A percentile compares a stretch with the other conserved stretches of the same genome.
These are phyloP conservation scores for Pogonognathellus flavescens DNA, from an alignment of 1,140 invertebrate species.

Conservation along the genomic window DNA sequence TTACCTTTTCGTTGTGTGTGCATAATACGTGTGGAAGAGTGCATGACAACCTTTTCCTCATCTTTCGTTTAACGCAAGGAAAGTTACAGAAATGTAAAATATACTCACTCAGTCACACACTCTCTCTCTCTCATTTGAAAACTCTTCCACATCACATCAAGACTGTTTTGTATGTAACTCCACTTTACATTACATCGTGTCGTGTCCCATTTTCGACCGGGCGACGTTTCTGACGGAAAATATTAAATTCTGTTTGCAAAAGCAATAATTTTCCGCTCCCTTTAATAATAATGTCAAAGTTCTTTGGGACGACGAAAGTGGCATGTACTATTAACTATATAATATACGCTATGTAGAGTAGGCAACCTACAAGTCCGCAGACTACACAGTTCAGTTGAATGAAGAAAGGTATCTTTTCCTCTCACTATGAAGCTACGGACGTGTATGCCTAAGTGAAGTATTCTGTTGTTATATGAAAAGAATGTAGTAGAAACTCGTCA, in stretches of 20 bases:
- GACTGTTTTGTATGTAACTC: background rate
- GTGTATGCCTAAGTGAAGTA: background rate
- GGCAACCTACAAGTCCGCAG: background rate
- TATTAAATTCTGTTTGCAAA: conserved; percentile 50
- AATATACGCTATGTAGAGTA: background rate
- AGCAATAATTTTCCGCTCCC: conserved; percentile 48
- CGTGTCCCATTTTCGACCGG: background rate
- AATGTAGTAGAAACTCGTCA: conserved; percentile 12
- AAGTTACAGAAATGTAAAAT: background rate
- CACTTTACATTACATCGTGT: background rate
- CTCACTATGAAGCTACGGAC: too few species aligned
- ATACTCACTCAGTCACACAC: background rate
- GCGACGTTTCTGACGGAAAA: conserved; percentile 23
- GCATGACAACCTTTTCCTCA: conserved; percentile 9
- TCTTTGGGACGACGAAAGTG: background rate
- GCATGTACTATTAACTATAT: background rate
- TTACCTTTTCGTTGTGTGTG: background rate
- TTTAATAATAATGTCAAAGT: conserved; percentile 50
- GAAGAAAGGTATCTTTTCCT: too few species aligned
- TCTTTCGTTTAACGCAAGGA: background rate
- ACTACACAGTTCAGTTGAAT: background rate
- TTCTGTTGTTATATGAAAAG: conserved; percentile 26
- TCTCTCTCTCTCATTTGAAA: background rate
- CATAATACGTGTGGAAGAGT: too few species aligned
- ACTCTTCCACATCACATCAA: background rate